Conservation (phyloP, 2,888 invertebrate genomes). For the Nyleta sp. region DNA sequence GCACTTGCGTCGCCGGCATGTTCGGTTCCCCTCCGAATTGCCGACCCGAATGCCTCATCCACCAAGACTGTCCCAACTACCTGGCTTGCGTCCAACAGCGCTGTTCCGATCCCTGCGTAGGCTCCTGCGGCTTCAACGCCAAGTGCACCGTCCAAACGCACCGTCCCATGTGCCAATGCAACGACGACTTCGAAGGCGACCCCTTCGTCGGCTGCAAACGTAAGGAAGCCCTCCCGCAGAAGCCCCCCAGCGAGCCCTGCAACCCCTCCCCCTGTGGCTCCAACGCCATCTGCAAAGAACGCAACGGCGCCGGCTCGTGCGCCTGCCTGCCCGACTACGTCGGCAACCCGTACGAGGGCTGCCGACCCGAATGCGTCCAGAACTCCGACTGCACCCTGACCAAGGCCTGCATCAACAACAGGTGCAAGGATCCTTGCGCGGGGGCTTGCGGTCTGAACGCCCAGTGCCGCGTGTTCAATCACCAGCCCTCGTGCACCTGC, state of each 20-base stretch:
- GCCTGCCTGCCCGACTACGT: conserved; percentile 84
- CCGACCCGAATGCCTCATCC: conserved; percentile 90
- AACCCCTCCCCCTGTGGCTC: conserved; percentile 88
- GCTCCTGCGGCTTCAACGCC: conserved; percentile 90
- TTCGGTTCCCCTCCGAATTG: conserved; percentile 91
- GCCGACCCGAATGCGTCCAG: conserved; percentile 87
- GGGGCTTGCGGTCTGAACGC: conserved; percentile 89
- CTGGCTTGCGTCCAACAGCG: conserved; percentile 88
- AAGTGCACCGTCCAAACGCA: conserved; percentile 90
- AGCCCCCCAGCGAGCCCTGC: conserved; percentile 82
- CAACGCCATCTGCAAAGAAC: conserved; percentile 88
- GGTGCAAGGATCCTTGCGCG: conserved; percentile 88
- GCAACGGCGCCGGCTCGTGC: conserved; percentile 84
- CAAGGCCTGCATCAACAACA: conserved; percentile 84
- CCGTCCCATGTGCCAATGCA: conserved; percentile 89
- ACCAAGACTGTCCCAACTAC: conserved; percentile 90
- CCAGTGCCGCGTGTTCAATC: conserved; percentile 89
- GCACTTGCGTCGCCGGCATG: conserved; percentile 89
- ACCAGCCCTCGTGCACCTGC: conserved; percentile 90
- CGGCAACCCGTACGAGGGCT: conserved; percentile 86
- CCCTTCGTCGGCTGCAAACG: conserved; percentile 90
- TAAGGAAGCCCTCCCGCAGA: conserved; percentile 67
- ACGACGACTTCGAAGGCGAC: conserved; percentile 90
- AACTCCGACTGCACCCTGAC: conserved; percentile 88
- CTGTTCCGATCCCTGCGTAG: conserved; percentile 90